These are phyloP conservation scores for Tragelaphus strepsiceros DNA, from an alignment of 2,113 vertebrate species.

Conservation along the genomic window DNA sequence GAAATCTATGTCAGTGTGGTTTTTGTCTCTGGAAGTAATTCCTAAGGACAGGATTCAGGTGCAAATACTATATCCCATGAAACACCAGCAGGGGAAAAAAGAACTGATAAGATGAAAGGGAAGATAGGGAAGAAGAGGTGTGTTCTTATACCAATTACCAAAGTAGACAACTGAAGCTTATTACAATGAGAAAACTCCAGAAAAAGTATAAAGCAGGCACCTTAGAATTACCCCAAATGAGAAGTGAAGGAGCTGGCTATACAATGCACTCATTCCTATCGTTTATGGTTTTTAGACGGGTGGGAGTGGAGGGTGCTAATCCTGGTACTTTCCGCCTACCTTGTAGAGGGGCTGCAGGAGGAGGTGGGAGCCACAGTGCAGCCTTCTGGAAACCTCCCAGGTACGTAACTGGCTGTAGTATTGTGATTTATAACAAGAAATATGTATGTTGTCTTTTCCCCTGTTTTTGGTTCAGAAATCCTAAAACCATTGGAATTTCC, in stretches of 20 bases:
- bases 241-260: background rate
- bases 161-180: background rate
- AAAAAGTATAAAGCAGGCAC: background rate
- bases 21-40: background rate
- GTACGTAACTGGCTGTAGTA: background rate
- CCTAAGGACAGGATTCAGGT: background rate
- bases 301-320: background rate
- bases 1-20: background rate
- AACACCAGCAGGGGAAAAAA: background rate
- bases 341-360: background rate
- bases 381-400: background rate
- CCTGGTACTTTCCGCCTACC: background rate
- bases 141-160: background rate
- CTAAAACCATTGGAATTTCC: background rate
- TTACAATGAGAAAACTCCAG: background rate
- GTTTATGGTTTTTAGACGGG: background rate
- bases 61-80: background rate
- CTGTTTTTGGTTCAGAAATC: background rate
- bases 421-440: background rate
- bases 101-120: background rate
- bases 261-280: background rate
- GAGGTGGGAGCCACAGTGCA: background rate
- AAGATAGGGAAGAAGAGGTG: background rate
- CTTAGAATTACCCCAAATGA: background rate
- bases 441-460: background rate